phyloP scores from a whole-genome alignment of 2,888 invertebrate genomes.

The Antheraea yamamai region DNA sequence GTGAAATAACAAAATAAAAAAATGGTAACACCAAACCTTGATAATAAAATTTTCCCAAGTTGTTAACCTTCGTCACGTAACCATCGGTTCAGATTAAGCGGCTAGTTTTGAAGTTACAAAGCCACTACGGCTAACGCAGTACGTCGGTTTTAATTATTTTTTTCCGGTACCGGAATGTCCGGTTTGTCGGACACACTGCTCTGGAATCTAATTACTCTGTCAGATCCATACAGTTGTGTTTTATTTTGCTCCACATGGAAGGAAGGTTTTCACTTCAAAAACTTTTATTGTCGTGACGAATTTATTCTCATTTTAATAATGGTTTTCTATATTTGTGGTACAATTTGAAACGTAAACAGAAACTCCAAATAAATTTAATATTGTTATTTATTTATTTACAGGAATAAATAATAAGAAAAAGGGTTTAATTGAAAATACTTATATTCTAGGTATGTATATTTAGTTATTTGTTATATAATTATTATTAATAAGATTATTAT shows the following conservation, averaged over 20 bases:
- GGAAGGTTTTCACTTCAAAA: neutral
- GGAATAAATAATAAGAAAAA: too few species aligned
- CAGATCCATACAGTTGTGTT: neutral
- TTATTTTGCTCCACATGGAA: neutral
- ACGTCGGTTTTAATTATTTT: conserved; percentile 5
- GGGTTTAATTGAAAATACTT: too few species aligned
- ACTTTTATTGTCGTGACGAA: neutral
- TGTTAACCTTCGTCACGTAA: neutral
- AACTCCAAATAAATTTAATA: too few species aligned
- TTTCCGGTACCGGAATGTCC: neutral
- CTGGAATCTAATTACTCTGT: conserved; percentile 16
- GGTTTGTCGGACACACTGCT: conserved; percentile 7
- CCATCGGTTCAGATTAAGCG: neutral
- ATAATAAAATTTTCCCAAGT: neutral
- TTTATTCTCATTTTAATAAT: neutral
- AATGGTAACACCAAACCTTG: neutral
- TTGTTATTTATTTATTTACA: too few species aligned
- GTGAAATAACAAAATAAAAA: neutral
- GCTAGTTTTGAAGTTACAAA: conserved; percentile 8
- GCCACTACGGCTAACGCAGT: neutral
- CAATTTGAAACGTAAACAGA: too few species aligned
- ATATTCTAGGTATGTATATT: too few species aligned
- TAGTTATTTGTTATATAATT: too few species aligned
- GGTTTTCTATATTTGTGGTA: too few species aligned
- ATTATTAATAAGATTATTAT: too few species aligned